Percentiles rank a stretch among this genome's conserved stretches.
Conservation (phyloP, 2,888 invertebrate genomes). For the Odontothrips loti region DNA sequence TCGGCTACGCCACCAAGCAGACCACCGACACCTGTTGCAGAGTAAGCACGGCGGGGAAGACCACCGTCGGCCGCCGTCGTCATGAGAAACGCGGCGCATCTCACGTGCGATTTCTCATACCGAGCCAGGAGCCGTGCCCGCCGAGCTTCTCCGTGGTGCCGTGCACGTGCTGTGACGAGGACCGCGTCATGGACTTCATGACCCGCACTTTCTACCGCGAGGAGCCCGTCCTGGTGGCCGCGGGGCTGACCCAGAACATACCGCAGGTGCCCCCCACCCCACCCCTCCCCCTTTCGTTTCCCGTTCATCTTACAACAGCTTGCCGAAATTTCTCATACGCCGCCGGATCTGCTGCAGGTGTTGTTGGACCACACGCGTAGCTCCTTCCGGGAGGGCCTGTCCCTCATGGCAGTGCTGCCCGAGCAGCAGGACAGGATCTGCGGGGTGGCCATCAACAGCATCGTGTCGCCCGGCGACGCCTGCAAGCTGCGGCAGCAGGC, state of each 20-base stretch:
- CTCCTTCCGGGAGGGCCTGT: background rate
- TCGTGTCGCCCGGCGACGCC: background rate
- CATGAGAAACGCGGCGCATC: no score
- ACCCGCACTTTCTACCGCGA: background rate
- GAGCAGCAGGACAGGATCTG: background rate
- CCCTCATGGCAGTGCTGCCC: background rate
- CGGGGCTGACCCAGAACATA: background rate
- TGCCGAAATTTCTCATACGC: background rate
- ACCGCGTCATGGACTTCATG: constrained; percentile 19
- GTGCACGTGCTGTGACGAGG: background rate
- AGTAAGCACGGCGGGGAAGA: background rate
- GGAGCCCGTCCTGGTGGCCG: constrained; percentile 11
- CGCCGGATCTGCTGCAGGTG: background rate
- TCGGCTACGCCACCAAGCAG: background rate
- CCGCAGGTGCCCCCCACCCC: background rate
- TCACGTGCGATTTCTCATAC: no score
- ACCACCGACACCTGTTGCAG: background rate
- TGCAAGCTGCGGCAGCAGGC: constrained; percentile 12
- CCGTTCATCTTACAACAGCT: no score
- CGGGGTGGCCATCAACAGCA: constrained; percentile 19
- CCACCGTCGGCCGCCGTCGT: no score
- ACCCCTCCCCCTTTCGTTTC: background rate
- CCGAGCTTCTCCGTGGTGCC: background rate
- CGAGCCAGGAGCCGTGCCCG: background rate
- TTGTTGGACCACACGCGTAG: background rate